A percentile compares a stretch with the other conserved stretches of the same genome.
These are phyloP conservation scores for Campylomormyrus tamandua DNA, from an alignment of 2,113 vertebrate genomes.

Conservation along the genomic window DNA sequence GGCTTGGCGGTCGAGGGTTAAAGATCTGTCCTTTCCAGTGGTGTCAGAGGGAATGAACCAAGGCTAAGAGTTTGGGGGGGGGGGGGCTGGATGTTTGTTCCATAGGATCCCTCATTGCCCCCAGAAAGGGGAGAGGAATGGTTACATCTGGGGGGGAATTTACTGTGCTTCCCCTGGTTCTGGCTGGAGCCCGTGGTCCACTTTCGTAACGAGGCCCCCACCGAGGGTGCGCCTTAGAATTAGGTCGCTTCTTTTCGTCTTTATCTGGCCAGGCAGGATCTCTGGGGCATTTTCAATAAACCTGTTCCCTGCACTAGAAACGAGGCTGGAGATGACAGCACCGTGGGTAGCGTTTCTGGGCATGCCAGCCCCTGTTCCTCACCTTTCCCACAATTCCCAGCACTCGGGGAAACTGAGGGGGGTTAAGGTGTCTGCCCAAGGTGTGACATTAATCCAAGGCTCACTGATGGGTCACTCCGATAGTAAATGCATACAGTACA, in stretches of 20 bases:
- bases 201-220: background rate
- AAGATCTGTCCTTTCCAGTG: background rate
- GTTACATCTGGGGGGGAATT: background rate
- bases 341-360: background rate
- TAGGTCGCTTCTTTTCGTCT: conserved; percentile 7
- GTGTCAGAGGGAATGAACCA: background rate
- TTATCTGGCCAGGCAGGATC: background rate
- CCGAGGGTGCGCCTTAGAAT: background rate
- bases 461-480: background rate
- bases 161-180: background rate
- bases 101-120: background rate
- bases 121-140: background rate
- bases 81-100: background rate
- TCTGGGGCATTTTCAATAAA: conserved; percentile 10
- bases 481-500: background rate
- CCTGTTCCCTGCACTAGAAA: background rate
- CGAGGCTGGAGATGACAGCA: background rate
- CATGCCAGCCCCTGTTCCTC: background rate
- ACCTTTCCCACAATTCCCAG: background rate
- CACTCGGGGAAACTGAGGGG: background rate
- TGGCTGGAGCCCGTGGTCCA: background rate
- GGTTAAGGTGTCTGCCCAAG: background rate
- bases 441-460: background rate
- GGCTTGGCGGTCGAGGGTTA: background rate
- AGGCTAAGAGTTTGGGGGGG: background rate